A percentile compares a stretch with the other conserved stretches of the same genome.
These are phyloP conservation scores for Siniperca scherzeri DNA, from an alignment of 2,797 vertebrate species.

Conservation along the genomic window DNA sequence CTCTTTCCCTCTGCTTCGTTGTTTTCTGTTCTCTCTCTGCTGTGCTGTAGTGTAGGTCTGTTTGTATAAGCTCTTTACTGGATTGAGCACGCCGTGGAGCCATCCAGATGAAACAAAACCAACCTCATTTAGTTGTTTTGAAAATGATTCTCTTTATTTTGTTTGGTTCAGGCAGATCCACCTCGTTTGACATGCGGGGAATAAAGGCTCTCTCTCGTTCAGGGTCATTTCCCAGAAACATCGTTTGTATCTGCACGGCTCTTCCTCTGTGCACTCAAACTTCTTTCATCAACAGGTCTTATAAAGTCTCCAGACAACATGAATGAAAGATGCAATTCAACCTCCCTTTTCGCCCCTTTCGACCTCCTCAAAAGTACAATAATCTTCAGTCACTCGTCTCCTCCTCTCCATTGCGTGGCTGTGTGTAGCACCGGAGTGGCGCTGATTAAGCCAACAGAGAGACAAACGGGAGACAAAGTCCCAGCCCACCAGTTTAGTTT, in stretches of 20 bases:
- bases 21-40: constrained; percentile 80
- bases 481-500: constrained; percentile 85
- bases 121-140: constrained; percentile 79
- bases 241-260: constrained; percentile 69
- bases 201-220: constrained; percentile 68
- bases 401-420: constrained; percentile 81
- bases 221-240: constrained; percentile 80
- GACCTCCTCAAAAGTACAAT: constrained; percentile 85
- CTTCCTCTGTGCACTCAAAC: constrained; percentile 77
- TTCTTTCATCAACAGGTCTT: constrained; percentile 80
- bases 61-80: constrained; percentile 83
- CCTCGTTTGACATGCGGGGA: constrained; percentile 76
- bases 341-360: constrained; percentile 69
- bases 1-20: constrained; percentile 60
- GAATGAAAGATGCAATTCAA: constrained; percentile 84
- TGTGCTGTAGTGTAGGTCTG: constrained; percentile 72
- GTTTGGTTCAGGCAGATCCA: constrained; percentile 79
- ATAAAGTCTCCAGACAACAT: constrained; percentile 77
- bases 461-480: constrained; percentile 84
- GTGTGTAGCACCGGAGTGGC: constrained; percentile 78
- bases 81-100: constrained; percentile 70
- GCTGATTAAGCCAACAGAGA: constrained; percentile 85
- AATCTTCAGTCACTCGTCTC: constrained; percentile 81
- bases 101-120: constrained; percentile 85
- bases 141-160: constrained; percentile 83